phyloP scores from a whole-genome alignment of 2,113 vertebrate genomes.

The Microcebus murinus region DNA sequence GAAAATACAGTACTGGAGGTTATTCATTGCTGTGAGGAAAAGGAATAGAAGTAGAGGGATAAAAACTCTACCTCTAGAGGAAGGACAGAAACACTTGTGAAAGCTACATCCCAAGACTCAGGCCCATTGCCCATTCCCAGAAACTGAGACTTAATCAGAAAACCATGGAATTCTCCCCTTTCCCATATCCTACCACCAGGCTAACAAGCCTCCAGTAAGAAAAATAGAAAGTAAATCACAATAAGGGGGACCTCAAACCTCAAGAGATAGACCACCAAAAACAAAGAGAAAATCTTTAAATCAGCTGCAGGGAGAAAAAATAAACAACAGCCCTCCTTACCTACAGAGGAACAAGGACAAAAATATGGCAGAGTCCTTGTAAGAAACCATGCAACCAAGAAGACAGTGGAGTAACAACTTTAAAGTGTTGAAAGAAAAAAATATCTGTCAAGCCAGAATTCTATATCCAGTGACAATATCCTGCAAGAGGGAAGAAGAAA shows the following conservation, averaged over 20 bases:
- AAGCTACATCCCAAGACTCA: not conserved
- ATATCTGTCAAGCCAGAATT: not conserved
- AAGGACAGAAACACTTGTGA: not conserved
- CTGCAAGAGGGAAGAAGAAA: not conserved
- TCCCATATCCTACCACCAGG: not conserved
- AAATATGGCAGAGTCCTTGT: not conserved
- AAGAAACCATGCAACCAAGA: not conserved
- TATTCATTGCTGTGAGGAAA: not conserved
- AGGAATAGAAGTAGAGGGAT: not conserved
- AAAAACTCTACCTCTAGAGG: not conserved
- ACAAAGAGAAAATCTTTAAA: not conserved
- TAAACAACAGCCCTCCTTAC: not conserved
- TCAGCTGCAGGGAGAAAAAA: not conserved
- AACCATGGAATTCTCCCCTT: not conserved
- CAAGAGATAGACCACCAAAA: not conserved
- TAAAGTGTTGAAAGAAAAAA: not conserved
- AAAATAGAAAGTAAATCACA: not conserved
- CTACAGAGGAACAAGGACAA: not conserved
- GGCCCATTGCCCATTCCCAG: not conserved
- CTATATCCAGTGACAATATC: not conserved
- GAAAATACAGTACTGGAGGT: not conserved
- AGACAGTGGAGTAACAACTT: not conserved
- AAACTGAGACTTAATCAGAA: not conserved
- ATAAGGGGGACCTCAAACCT: not conserved
- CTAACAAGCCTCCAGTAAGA: not conserved